phyloP scores from a whole-genome alignment of 2,888 invertebrate genomes.

The Athripsodes cinereus region DNA sequence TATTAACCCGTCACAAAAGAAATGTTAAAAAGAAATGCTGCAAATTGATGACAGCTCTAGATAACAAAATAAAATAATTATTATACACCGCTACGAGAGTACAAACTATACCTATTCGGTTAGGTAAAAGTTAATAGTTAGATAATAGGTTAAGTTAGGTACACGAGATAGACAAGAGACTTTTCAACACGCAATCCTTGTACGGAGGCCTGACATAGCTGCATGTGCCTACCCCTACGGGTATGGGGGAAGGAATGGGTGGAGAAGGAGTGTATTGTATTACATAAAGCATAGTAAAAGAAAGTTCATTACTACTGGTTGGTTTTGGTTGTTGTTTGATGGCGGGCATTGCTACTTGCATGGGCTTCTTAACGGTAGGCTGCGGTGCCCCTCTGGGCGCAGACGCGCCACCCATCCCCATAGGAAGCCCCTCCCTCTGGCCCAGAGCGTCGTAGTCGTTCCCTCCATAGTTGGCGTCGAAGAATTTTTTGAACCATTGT shows the following conservation, averaged over 20 bases:
- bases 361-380: constrained; percentile 41
- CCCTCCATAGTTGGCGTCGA: constrained; percentile 97
- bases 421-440: constrained; percentile 77
- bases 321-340: constrained; percentile 58
- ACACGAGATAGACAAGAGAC: too few species aligned
- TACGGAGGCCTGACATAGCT: too few species aligned
- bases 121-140: too few species aligned
- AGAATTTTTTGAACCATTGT: constrained; percentile 99
- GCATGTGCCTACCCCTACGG: background rate
- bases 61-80: too few species aligned
- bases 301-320: constrained; percentile 43
- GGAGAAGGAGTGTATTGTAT: background rate
- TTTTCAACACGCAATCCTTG: too few species aligned
- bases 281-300: constrained; percentile 10
- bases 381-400: constrained; percentile 49
- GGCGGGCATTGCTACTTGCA: constrained; percentile 44
- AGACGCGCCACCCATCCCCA: constrained; percentile 70
- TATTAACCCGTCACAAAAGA: too few species aligned
- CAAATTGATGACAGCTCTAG: too few species aligned
- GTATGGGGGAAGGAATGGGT: background rate
- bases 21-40: too few species aligned
- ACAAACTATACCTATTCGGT: too few species aligned
- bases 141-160: too few species aligned
- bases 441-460: constrained; percentile 87
- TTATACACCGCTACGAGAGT: too few species aligned